Evolutionary conservation across 2,888 invertebrate genomes (phyloP).

Genomic region (Augochlorella aurata): DNA sequence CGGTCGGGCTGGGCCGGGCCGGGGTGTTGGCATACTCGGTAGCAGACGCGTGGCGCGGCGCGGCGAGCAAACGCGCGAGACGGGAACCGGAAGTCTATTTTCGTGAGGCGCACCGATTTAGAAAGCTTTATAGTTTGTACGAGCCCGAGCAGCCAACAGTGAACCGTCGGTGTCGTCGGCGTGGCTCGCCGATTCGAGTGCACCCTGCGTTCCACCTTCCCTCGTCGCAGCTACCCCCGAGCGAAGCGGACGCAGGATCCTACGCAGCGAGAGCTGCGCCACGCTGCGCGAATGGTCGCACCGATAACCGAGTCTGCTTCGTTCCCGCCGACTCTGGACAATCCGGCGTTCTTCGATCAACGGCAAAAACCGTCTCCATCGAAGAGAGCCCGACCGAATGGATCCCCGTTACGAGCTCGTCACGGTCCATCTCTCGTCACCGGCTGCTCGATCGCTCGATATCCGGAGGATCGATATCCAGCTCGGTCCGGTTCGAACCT

Average conservation of each 20-base stretch:
- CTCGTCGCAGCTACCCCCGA: background rate
- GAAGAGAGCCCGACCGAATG: background rate
- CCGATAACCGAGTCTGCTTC: background rate
- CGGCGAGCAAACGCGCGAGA: slow-evolving; percentile 71
- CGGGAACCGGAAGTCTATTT: slow-evolving; percentile 82
- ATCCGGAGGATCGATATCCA: background rate
- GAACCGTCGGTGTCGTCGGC: slow-evolving; percentile 60
- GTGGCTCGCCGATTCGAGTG: slow-evolving; percentile 43
- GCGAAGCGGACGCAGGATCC: background rate
- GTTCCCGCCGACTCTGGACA: background rate
- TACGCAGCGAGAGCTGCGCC: too few relatives aligned
- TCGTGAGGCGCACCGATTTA: slow-evolving; percentile 79
- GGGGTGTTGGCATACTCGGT: slow-evolving; percentile 76
- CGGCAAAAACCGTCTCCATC: background rate
- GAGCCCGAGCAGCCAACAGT: slow-evolving; percentile 62
- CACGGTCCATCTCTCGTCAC: background rate
- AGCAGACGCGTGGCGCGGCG: slow-evolving; percentile 74
- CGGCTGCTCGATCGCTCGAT: background rate
- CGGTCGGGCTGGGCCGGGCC: slow-evolving; percentile 33
- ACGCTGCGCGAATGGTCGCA: too few relatives aligned
- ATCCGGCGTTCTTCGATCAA: background rate
- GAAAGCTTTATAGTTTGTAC: slow-evolving; percentile 81
- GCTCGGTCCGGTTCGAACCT: background rate
- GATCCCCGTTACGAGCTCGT: background rate
- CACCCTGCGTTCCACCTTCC: slow-evolving; percentile 37